Percentiles rank a stretch among this genome's conserved stretches.
phyloP scores from a whole-genome alignment of 2,797 vertebrate genomes.

The Scomberomorus guttatus region DNA sequence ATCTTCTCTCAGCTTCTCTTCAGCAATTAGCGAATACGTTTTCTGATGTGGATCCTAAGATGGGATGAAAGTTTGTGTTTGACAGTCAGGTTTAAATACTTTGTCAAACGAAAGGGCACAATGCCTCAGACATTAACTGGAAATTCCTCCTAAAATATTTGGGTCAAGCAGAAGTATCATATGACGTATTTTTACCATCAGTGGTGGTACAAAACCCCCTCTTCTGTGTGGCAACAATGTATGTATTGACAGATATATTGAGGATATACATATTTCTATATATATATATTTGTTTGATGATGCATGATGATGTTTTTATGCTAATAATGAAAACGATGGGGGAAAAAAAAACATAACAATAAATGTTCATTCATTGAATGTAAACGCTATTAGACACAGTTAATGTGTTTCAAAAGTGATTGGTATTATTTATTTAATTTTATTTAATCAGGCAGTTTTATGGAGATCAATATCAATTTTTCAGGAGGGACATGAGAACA shows the following conservation, averaged over 20 bases:
- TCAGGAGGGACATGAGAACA: background rate
- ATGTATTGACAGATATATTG: background rate
- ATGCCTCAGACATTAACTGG: background rate
- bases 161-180: slow-evolving; percentile 50
- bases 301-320: background rate
- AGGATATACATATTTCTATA: too few species aligned
- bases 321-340: background rate
- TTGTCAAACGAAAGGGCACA: background rate
- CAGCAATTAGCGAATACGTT: background rate
- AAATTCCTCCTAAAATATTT: slow-evolving; percentile 24
- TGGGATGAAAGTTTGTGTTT: background rate
- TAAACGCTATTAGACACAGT: background rate
- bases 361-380: too few species aligned
- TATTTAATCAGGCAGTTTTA: background rate
- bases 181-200: background rate
- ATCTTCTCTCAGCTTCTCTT: slow-evolving; percentile 52
- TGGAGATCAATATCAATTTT: background rate
- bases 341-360: too few species aligned
- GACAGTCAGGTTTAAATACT: slow-evolving; percentile 55
- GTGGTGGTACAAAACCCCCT: slow-evolving; percentile 8
- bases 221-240: rapidly evolving
- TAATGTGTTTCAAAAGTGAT: background rate
- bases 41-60: slow-evolving; percentile 14
- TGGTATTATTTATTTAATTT: background rate
- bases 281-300: background rate